phyloP scores from a whole-genome alignment of 2,797 vertebrate species.

The Cercopithecus diana region DNA sequence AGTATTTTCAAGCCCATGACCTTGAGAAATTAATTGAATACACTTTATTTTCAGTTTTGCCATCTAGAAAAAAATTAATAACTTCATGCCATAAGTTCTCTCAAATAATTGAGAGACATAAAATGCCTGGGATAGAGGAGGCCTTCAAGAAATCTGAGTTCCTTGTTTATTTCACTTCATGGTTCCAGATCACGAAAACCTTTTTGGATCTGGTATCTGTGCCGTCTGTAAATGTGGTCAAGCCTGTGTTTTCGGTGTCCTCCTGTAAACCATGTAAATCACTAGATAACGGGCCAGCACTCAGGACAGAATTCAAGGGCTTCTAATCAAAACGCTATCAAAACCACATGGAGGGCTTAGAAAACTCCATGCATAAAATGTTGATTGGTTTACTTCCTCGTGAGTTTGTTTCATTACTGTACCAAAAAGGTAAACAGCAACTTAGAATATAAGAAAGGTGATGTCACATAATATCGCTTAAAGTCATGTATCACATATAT shows the following conservation, averaged over 20 bases:
- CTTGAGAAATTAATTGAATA: background rate
- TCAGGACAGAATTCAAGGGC: background rate
- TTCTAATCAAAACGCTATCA: constrained; percentile 39
- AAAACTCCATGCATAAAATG: constrained; percentile 51
- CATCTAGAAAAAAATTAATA: background rate
- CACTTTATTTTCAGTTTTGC: background rate
- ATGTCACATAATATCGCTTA: constrained; percentile 53
- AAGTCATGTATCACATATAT: constrained; percentile 57
- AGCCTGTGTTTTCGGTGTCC: background rate
- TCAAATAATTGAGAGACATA: background rate
- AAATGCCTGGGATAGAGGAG: background rate
- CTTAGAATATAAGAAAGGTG: constrained; percentile 50
- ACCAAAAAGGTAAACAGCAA: constrained; percentile 59
- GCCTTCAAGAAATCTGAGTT: background rate
- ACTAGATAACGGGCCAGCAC: background rate
- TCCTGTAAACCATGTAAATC: background rate
- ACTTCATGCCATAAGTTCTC: background rate
- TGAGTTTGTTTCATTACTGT: constrained; percentile 62
- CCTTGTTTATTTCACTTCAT: background rate
- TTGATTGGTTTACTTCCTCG: constrained; percentile 71
- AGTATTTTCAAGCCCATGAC: background rate
- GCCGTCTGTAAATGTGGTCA: background rate
- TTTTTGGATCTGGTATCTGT: background rate
- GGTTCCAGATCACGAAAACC: background rate
- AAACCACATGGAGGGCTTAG: constrained; percentile 42